Percentiles rank a stretch among this genome's conserved stretches.
Evolutionary conservation across 2,797 vertebrate species (phyloP).

Genomic region (Podarcis lilfordi): DNA sequence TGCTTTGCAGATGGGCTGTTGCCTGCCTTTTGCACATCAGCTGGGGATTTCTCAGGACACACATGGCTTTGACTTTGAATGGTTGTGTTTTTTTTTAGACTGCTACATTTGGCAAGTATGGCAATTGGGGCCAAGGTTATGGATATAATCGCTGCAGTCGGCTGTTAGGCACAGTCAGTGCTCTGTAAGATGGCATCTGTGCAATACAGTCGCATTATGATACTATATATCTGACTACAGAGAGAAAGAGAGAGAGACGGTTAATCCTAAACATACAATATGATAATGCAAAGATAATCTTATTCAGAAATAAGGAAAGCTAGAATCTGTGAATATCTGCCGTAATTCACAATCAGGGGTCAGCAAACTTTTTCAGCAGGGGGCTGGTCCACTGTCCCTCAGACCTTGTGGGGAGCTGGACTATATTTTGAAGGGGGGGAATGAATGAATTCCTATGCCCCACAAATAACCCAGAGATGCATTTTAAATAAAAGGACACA

Average conservation of each 20-base stretch:
- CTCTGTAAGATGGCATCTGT: not conserved
- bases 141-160: not conserved
- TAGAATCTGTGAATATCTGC: not conserved
- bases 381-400: no score
- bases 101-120: not conserved
- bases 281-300: not conserved
- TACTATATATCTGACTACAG: not conserved
- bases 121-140: slow-evolving; percentile 18
- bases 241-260: not conserved
- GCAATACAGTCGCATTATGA: not conserved
- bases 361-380: no score
- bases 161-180: not conserved
- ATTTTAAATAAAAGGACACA: no score
- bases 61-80: not conserved
- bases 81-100: not conserved
- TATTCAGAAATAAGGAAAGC: not conserved
- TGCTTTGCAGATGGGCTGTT: not conserved
- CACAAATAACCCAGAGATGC: no score
- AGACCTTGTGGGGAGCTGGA: no score
- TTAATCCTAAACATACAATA: slow-evolving; percentile 7
- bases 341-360: not conserved
- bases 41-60: not conserved
- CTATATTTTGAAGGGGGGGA: no score
- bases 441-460: no score
- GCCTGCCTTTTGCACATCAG: not conserved